Evolutionary conservation across 1,140 invertebrate species (phyloP).

Genomic region (Temnothorax curvispinosus): DNA sequence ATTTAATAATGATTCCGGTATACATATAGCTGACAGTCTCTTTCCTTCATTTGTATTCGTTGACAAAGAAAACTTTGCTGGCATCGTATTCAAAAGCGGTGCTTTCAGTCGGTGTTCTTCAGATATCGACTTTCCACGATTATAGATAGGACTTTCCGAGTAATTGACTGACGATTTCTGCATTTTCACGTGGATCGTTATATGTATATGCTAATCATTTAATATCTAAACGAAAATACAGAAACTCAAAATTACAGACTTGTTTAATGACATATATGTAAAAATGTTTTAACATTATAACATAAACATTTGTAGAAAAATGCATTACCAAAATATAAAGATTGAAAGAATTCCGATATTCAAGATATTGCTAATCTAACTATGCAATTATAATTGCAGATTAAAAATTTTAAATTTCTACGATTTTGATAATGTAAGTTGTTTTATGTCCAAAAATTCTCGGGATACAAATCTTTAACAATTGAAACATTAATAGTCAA

Average conservation of each 20-base stretch:
- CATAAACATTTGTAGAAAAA: neutral
- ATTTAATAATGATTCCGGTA: conserved; percentile 43
- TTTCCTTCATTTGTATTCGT: conserved; percentile 50
- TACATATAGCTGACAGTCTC: conserved; percentile 1
- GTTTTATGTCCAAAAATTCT: neutral
- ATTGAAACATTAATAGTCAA: neutral
- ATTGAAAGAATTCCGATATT: neutral
- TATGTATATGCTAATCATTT: neutral
- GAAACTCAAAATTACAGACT: neutral
- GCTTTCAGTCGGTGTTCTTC: conserved; percentile 35
- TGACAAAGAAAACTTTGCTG: conserved; percentile 38
- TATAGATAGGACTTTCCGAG: neutral
- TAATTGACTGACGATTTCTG: conserved; percentile 30
- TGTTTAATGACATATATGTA: neutral
- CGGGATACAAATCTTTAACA: neutral
- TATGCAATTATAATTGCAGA: neutral
- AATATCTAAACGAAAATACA: neutral
- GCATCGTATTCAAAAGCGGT: conserved; percentile 13
- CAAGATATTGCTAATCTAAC: neutral
- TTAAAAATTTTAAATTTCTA: neutral
- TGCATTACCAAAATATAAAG: neutral
- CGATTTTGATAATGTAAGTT: neutral
- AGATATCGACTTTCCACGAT: conserved; percentile 24
- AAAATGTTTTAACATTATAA: neutral
- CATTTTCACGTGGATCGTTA: neutral